These are phyloP conservation scores for Elephas maximus DNA, from an alignment of 2,113 vertebrate genomes.

Conservation along the genomic window DNA sequence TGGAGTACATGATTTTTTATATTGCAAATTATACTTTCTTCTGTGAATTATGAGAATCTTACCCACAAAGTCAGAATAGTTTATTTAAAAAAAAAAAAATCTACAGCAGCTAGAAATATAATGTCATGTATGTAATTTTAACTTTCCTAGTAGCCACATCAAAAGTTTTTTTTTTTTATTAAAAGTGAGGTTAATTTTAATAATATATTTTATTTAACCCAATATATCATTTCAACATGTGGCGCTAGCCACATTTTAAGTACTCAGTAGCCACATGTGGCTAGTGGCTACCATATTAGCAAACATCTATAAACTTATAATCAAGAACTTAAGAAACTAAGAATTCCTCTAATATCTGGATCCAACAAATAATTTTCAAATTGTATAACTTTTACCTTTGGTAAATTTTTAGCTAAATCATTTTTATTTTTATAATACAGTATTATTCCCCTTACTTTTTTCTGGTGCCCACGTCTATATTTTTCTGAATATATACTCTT, in stretches of 20 bases:
- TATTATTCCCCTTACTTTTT: background rate
- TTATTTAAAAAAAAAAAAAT: background rate
- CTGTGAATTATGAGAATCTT: background rate
- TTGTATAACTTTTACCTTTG: background rate
- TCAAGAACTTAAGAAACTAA: background rate
- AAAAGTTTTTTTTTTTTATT: background rate
- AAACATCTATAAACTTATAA: background rate
- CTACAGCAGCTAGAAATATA: background rate
- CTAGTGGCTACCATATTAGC: background rate
- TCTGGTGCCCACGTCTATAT: background rate
- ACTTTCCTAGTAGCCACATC: background rate
- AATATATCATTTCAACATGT: background rate
- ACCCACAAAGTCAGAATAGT: background rate
- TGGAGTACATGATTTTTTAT: background rate
- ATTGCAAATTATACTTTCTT: background rate
- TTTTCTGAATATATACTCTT: background rate
- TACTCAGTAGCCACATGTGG: background rate
- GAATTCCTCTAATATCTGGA: background rate
- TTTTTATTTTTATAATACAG: background rate
- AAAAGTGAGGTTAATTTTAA: background rate
- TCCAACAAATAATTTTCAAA: background rate
- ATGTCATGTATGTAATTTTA: background rate
- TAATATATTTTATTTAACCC: background rate
- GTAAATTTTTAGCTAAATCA: background rate
- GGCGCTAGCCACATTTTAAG: background rate